Evolutionary conservation across 1,140 invertebrate genomes (phyloP).

Genomic region (Psilanteris sp.): DNA sequence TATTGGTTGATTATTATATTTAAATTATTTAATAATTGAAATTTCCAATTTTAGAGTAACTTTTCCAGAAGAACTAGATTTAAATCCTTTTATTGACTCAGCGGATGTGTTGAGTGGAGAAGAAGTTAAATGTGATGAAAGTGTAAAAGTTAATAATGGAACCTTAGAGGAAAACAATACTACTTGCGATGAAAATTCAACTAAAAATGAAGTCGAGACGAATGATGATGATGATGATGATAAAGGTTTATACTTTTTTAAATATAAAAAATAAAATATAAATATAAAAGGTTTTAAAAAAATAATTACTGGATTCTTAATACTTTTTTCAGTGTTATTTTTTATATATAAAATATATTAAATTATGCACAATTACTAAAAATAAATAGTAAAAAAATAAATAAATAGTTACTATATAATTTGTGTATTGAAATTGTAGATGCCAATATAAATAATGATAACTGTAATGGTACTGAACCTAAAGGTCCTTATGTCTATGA

Average conservation of each 20-base stretch:
- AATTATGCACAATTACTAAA: slow-evolving; percentile 10
- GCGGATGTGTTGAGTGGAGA: slow-evolving; percentile 75
- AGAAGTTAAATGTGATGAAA: slow-evolving; percentile 83
- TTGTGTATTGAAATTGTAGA: slow-evolving; percentile 68
- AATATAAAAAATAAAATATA: no score
- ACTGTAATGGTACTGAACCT: slow-evolving; percentile 76
- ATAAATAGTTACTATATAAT: no score
- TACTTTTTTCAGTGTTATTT: no score
- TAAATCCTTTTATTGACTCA: slow-evolving; percentile 87
- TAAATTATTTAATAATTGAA: no score
- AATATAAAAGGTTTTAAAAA: no score
- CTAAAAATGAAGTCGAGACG: slow-evolving; percentile 68
- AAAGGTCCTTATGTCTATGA: slow-evolving; percentile 91
- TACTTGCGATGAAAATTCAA: slow-evolving; percentile 73
- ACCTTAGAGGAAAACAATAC: slow-evolving; percentile 84
- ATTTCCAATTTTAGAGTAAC: slow-evolving; percentile 89
- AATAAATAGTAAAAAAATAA: no score
- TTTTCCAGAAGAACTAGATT: slow-evolving; percentile 90
- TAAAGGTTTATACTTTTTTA: slow-evolving; percentile 72
- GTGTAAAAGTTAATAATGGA: slow-evolving; percentile 85
- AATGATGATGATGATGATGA: slow-evolving; percentile 76
- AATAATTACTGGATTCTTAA: no score
- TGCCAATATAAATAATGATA: slow-evolving; percentile 83
- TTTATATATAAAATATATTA: not conserved
- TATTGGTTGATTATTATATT: no score